phyloP scores from a whole-genome alignment of 2,797 vertebrate species.

The Artibeus jamaicensis region DNA sequence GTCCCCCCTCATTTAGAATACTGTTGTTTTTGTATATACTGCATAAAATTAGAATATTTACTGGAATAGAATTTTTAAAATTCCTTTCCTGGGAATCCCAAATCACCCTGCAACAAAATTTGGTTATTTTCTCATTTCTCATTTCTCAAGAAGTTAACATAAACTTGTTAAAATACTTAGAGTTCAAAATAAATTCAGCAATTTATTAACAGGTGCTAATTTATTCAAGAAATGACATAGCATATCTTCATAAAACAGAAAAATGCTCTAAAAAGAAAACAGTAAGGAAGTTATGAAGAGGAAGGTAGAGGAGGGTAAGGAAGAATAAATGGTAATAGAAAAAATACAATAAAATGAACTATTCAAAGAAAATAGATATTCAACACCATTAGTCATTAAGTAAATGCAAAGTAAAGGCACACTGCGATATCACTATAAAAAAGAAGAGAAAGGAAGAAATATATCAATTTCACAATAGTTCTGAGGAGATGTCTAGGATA shows the following conservation, averaged over 20 bases:
- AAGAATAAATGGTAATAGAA: neutral
- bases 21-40: neutral
- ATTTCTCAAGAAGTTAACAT: neutral
- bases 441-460: neutral
- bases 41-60: neutral
- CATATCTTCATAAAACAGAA: neutral
- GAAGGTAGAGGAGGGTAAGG: no score
- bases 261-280: neutral
- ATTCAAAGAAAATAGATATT: no score
- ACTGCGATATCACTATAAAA: neutral
- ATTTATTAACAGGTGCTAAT: neutral
- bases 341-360: no score
- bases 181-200: neutral
- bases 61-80: neutral
- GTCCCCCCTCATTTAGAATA: neutral
- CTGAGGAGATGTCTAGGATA: neutral
- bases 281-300: neutral
- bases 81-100: neutral
- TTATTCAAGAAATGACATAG: conserved; percentile 38
- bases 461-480: neutral
- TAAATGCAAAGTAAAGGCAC: neutral
- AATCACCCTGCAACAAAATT: neutral
- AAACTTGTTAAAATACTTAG: conserved; percentile 17
- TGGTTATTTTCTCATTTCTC: neutral
- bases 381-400: no score